Base-by-base conservation (phyloP, 2,888 invertebrate species). In the Nezara viridula region DNA sequence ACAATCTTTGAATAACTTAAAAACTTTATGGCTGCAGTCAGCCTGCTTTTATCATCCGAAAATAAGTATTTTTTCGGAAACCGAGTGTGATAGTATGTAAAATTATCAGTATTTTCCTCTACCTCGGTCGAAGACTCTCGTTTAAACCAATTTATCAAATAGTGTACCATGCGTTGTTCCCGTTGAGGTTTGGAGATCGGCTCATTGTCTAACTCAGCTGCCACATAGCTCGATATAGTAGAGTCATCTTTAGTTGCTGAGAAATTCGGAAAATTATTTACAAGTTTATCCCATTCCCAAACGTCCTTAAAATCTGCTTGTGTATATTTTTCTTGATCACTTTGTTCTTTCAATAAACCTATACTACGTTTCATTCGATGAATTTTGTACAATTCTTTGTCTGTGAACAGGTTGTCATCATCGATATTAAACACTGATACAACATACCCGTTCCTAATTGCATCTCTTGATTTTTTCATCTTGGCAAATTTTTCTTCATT, bases 131-230 rank as follows among this genome's bases (percentile, higher is more conserved):
- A 44, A n/a, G 81, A 81, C n/a, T 24, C 44, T n/a, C 44, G 32
- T 44, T 81, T 24, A 81, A 81, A 81, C 81, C 81, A 81, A 24
- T n/a, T 81, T 24, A n/a, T 4, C 44, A 81, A n/a, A 73, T 37
- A 37, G 19, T 73, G 19, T 14, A 19, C 19, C 24, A 24, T n/a
- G 12, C 81, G 47, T 16, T 7, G 9, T 81, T 40, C 77, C 1
- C 10, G 0, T 77, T 81, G 44, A 1, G 3, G 3, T 44, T 47
- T 44, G 81, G 81, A 19, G 10, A 44, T 44, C 24, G 44, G 37
- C 24, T 44, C 81, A 21, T 47, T 6, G 4, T n/a, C 44, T 24
- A 32, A 44, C 7, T n/a, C 24, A 24, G 24, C 40, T 47, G 24
- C 14, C 5, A 0, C 14, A 44, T 24, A 10, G 16, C 44, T 47